Base-by-base conservation (phyloP, 1,140 invertebrate genomes). In the Trichomalopsis sarcophagae region DNA sequence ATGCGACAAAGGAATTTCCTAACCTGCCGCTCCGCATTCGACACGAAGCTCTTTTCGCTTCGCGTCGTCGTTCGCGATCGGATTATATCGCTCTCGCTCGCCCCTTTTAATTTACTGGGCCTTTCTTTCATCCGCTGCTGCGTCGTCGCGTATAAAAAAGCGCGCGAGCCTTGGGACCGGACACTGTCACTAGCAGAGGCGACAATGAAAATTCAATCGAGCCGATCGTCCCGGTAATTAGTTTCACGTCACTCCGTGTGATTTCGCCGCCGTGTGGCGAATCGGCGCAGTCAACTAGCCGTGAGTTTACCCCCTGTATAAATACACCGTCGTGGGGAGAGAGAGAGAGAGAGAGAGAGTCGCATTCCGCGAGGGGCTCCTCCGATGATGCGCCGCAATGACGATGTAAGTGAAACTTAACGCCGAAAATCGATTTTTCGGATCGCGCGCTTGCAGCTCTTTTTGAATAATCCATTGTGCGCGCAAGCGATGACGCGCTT, bases 1-100 rank as follows among this genome's bases (percentile, higher is more conserved):
- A 86, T 86, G 82, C 88, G 87, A 88, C 86, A 88, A 89, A 89
- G 87, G 87, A 88, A 88, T 82, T 66, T 87, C 81, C 84, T 87
- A 86, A 86, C 86, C 84, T 85, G 77, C 84, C 84, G 80, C 68
- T 11, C 23, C 87, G 81, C 36, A 30, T 73, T 30, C 83, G 40
- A 73, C 33, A 36, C 47, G 55, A n/a, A 44, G 27, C n/a, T 36
- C 79, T 66, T 69, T 30, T 36, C 36, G 36, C 62, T 55, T 73
- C 47, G 47, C n/a, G 47, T 30, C 44, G 27, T 82, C 71, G 14
- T 13, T 69, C 68, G 68, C 13, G 50, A 14, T 82, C n/a, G 68
- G 27, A 33, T 11, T 33, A 71, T 10, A 17, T 76, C 74, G 73
- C 30, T 14, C 50, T 14, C 33, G 0, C 33, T 10, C 33, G 71